phyloP scores from a whole-genome alignment of 2,797 vertebrate genomes.

The Antennarius maculatus region DNA sequence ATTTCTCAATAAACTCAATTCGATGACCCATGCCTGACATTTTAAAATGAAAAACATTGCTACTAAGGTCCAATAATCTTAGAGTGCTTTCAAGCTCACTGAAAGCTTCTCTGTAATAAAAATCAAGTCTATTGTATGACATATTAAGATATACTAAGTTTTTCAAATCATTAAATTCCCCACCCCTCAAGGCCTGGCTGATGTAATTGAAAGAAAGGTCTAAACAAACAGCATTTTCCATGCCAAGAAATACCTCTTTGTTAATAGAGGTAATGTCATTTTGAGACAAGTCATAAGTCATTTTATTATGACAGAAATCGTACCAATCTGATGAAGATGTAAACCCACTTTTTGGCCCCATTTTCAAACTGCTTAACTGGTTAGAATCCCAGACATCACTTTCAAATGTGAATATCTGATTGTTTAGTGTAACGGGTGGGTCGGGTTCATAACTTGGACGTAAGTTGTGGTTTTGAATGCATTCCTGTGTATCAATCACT shows the following conservation, averaged over 20 bases:
- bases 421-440: conserved; percentile 6
- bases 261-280: conserved; percentile 81
- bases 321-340: conserved; percentile 40
- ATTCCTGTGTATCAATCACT: conserved; percentile 8
- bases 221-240: conserved; percentile 82
- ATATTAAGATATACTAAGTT: conserved; percentile 79
- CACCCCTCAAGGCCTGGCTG: conserved; percentile 74
- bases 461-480: conserved; percentile 39
- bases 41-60: conserved; percentile 84
- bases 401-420: conserved; percentile 17
- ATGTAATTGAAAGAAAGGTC: conserved; percentile 86
- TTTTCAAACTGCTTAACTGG: conserved; percentile 18
- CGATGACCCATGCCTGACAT: conserved; percentile 85
- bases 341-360: neutral
- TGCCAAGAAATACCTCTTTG: conserved; percentile 70
- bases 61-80: conserved; percentile 81
- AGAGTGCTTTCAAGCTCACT: conserved; percentile 77
- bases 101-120: conserved; percentile 77
- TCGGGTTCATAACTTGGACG: conserved; percentile 7
- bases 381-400: conserved; percentile 25
- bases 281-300: conserved; percentile 81
- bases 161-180: conserved; percentile 66
- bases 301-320: conserved; percentile 51
- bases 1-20: conserved; percentile 75
- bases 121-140: conserved; percentile 84